Evolutionary conservation across 2,888 invertebrate genomes (phyloP).

Genomic region (Smittia sp.): DNA sequence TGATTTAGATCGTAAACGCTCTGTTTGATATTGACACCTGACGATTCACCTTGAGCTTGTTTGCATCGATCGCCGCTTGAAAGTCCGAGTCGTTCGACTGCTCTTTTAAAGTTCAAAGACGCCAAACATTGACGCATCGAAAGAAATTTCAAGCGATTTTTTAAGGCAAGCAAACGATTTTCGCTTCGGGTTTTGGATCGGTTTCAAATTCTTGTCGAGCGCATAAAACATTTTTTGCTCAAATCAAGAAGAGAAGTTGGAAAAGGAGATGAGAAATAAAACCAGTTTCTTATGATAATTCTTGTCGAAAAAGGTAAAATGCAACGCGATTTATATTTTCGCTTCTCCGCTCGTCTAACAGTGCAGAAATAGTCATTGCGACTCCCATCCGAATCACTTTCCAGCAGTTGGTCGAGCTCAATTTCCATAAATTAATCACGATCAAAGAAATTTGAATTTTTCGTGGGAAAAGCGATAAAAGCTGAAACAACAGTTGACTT

Average conservation of each 20-base stretch:
- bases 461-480: constrained; percentile 13
- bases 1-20: neutral
- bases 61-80: constrained; percentile 8
- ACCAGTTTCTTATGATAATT: constrained; percentile 11
- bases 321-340: neutral
- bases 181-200: constrained; percentile 12
- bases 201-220: constrained; percentile 30
- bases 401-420: no score
- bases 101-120: constrained; percentile 34
- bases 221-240: constrained; percentile 10
- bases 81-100: neutral
- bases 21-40: constrained; percentile 22
- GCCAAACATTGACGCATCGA: neutral
- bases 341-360: no score
- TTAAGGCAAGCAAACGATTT: neutral
- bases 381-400: no score
- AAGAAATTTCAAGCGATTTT: neutral
- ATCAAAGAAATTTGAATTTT: neutral
- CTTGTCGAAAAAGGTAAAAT: constrained; percentile 1
- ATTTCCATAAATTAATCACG: no score
- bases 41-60: constrained; percentile 25
- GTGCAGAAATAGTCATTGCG: neutral
- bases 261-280: constrained; percentile 16
- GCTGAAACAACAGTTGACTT: neutral
- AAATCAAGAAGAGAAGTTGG: neutral